Evolutionary conservation across 92 coral and sea anemone species (phyloP).

Genomic region (Epizoanthus rinbou): DNA sequence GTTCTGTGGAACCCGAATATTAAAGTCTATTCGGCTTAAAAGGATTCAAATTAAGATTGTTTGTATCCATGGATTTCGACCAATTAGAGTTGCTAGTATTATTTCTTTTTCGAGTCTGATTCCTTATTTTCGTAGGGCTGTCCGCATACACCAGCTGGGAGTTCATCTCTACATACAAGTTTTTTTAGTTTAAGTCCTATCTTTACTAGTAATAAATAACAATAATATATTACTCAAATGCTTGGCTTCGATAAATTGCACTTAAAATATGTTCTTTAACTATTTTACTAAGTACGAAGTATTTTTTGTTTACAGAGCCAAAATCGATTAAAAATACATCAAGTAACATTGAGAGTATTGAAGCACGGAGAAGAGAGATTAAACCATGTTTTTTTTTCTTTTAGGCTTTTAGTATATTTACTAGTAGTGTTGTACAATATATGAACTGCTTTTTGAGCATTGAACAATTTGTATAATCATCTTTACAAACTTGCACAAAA

Average conservation of each 20-base stretch:
- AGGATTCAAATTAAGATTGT: slow-evolving; percentile 1
- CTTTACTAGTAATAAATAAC: background rate
- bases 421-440: too few species aligned
- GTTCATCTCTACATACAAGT: background rate
- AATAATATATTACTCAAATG: slow-evolving; percentile 8
- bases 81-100: background rate
- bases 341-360: background rate
- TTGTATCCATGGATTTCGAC: background rate
- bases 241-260: background rate
- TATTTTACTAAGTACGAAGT: background rate
- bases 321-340: slow-evolving; percentile 36
- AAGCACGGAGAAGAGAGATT: background rate
- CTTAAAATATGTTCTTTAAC: background rate
- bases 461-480: background rate
- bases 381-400: slow-evolving; percentile 4
- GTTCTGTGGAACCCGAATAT: background rate
- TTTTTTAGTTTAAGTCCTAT: background rate
- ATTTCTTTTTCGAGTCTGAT: background rate
- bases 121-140: background rate
- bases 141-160: background rate
- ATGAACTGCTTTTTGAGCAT: background rate
- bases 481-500: background rate
- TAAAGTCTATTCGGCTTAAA: background rate
- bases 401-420: too few species aligned
- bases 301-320: slow-evolving; percentile 28